Conservation (phyloP, 1,140 invertebrate genomes). For the Meloidogyne hapla region DNA sequence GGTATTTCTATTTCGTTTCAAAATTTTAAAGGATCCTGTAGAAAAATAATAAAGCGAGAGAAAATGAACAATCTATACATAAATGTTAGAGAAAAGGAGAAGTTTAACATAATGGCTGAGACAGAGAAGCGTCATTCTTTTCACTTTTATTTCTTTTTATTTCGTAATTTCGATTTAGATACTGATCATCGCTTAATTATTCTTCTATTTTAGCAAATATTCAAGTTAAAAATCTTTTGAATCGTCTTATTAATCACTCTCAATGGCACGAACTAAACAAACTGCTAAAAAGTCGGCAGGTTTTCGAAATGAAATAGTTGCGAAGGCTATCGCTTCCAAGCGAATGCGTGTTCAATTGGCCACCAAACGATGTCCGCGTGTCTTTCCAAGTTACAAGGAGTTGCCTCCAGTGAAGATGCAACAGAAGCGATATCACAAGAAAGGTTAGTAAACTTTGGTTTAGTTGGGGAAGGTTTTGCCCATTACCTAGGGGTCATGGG, state of each 20-base stretch:
- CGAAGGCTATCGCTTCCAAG: not conserved
- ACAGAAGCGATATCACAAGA: conserved; percentile 25
- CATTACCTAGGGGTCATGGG: no score
- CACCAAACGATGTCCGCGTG: conserved; percentile 1
- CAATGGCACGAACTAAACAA: conserved; percentile 20
- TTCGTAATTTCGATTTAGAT: no score
- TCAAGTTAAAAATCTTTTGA: not conserved
- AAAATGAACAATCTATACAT: no score
- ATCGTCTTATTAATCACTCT: not conserved
- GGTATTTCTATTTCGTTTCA: no score
- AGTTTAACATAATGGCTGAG: no score
- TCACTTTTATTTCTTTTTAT: no score
- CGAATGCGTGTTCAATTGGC: not conserved
- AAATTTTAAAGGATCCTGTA: no score
- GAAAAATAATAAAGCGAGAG: no score
- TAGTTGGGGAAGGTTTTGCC: not conserved
- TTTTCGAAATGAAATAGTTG: not conserved
- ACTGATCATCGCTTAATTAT: no score
- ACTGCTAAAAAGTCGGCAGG: conserved; percentile 11
- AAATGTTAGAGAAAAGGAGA: no score
- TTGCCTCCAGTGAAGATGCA: conserved; percentile 16
- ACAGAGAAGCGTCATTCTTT: no score
- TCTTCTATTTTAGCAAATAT: not conserved
- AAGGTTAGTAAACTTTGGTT: not conserved
- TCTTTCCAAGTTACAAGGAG: conserved; percentile 7